phyloP scores from a whole-genome alignment of 2,888 invertebrate species.

The Acanthoscelides obtectus region DNA sequence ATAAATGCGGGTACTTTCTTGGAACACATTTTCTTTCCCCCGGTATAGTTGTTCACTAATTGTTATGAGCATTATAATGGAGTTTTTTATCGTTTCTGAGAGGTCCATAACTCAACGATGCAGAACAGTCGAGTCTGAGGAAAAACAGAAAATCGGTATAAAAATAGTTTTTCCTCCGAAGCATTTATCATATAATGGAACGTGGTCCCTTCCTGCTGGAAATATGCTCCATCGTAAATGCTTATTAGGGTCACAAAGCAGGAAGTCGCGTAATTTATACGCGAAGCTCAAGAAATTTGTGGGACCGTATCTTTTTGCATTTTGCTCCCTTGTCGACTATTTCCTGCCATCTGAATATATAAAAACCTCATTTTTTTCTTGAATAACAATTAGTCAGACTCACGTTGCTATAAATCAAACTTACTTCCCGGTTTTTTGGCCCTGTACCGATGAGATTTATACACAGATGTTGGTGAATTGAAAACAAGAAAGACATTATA shows the following conservation, averaged over 20 bases:
- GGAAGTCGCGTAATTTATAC: slow-evolving; percentile 23
- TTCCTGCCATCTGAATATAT: slow-evolving; percentile 14
- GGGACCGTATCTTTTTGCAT: slow-evolving; percentile 18
- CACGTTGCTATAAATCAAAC: neutral
- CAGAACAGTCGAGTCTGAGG: neutral
- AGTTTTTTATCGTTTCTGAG: neutral
- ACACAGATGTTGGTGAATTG: neutral
- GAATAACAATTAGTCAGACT: slow-evolving; percentile 15
- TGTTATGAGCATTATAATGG: neutral
- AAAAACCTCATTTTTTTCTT: slow-evolving; percentile 14
- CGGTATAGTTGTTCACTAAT: neutral
- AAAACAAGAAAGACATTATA: too few relatives aligned
- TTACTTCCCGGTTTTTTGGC: neutral
- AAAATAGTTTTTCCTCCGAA: neutral
- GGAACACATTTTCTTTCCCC: too few relatives aligned
- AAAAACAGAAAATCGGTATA: neutral
- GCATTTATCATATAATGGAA: slow-evolving; percentile 11
- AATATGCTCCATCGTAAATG: slow-evolving; percentile 23
- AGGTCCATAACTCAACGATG: neutral
- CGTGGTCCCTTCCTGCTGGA: slow-evolving; percentile 18
- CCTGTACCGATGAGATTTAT: neutral
- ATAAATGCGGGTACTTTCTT: too few relatives aligned
- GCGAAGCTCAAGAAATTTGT: slow-evolving; percentile 18
- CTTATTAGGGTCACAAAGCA: slow-evolving; percentile 23
- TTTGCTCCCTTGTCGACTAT: slow-evolving; percentile 17